Base-by-base conservation (phyloP, 2,888 invertebrate species). In the Acanthosoma haemorrhoidale region DNA sequence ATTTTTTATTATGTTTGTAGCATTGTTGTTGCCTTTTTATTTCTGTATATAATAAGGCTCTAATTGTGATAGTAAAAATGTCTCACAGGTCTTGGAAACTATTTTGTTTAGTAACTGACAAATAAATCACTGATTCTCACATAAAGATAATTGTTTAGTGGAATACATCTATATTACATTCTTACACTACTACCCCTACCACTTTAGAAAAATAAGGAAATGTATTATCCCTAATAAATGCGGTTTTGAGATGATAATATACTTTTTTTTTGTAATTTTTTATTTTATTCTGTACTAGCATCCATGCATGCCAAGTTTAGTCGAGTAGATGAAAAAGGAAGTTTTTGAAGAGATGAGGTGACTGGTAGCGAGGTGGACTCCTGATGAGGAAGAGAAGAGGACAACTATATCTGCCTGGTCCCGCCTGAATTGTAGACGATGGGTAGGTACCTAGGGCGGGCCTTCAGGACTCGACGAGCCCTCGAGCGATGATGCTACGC, bases 401-500 rank as follows among this genome's bases (percentile, higher is more conserved):
- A 39, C 39, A 25, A 51, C 70, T 72, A 72, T 58, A 72, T 72
- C 66, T 72, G 72, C 59, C 72, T 63, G 66, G 72, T 72, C 39
- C 72, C 72, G 70, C 70, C 59, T 57, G 72, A 63, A 66, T 72
- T 72, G 68, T 72, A 72, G 38, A 72, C 59, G 34, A 72, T 72
- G 58, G 72, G 72, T 39, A 72, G 72, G 34, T 72, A 72, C 36
- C 70, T 60, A 57, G 70, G 72, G 64, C 70, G 70, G 68, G 70
- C 66, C 70, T 69, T 68, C 68, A 72, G 69, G 72, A 72, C 72
- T 70, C 72, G 70, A 43, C 70, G 70, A 68, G 71, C 66, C 71
- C 70, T 71, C 72, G 70, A 64, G 32, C 70, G 73, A 63, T 69
- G 72, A 68, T 70, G 73, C 73, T 73, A 73, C 71, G 73, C 73